Base-by-base conservation (phyloP, 2,113 vertebrate species). In the Bufo bufo region DNA sequence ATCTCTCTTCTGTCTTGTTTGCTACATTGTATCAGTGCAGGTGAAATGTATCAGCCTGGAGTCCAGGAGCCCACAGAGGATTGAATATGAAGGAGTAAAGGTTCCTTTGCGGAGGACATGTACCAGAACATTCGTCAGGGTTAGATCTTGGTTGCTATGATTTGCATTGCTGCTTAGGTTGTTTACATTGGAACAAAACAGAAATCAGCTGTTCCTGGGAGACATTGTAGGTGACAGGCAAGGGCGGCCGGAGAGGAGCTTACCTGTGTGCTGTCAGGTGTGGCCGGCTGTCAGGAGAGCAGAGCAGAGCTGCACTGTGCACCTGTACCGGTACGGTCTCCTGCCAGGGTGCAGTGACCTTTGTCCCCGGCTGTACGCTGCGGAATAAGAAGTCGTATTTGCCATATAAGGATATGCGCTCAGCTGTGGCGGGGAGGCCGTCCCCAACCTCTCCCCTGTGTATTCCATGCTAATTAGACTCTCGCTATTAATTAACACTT, bases 401-500 rank as follows among this genome's bases (percentile, higher is more conserved):
- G 79, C 93, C 93, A 93, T 93, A 94, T 94, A 94, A 92, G 93
- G 93, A 82, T 89, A 93, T 85, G 87, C 86, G 91, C 80, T 65
- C 87, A 83, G 83, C 69, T 91, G 90, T 20, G 0, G 12, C 82
- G 59, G 50, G 54, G 80, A 83, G 59, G 50, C 92, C 93, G 92
- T 92, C 71, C 49, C 47, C 59, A 23, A 45, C 80, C 2, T 0
- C 0, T 90, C 52, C 81, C 87, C 90, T 58, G 65, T n/a, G 89
- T 80, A 86, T 87, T 89, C 2, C 69, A 23, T 54, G 87, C 69
- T 88, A 84, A 88, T 88, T 83, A 69, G 19, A 56, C 66, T 77
- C 45, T 43, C 52, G 71, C 0, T 80, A 81, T 87, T 81, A 87
- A 83, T 88, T 84, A 74, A 23, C 47, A 50, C 52, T 75, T 82